These are phyloP conservation scores for Orthonychiurus folsomi DNA, from an alignment of 2,888 invertebrate species.

Conservation along the genomic window DNA sequence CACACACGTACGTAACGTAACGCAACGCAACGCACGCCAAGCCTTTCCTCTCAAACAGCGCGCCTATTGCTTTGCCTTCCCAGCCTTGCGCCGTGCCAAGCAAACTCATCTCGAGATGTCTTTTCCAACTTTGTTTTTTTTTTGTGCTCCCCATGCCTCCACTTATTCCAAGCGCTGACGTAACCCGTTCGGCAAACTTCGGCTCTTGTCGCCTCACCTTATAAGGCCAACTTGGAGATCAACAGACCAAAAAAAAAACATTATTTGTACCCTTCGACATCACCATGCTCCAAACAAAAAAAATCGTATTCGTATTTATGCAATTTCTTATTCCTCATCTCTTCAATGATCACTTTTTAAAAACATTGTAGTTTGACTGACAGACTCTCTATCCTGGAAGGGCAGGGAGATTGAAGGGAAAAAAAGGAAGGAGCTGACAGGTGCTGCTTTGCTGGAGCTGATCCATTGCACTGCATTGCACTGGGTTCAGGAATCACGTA, in stretches of 20 bases:
- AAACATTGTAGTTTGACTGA: not conserved
- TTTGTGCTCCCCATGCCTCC: not conserved
- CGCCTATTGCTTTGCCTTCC: not conserved
- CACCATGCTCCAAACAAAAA: constrained; percentile 14
- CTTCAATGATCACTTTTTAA: not conserved
- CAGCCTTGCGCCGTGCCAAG: not conserved
- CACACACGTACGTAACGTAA: too few relatives aligned
- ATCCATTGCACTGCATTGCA: too few relatives aligned
- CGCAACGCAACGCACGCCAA: too few relatives aligned
- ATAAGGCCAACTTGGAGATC: constrained; percentile 42
- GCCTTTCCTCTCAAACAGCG: too few relatives aligned
- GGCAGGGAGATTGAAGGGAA: not conserved
- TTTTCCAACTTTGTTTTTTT: not conserved
- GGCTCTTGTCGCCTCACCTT: constrained; percentile 41
- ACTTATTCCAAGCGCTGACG: constrained; percentile 40
- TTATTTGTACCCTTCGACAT: constrained; percentile 21
- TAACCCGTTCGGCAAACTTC: constrained; percentile 41
- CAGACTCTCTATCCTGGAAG: not conserved
- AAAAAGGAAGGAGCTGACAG: not conserved
- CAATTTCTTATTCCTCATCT: constrained; percentile 7
- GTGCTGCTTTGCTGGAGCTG: not conserved
- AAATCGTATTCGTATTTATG: constrained; percentile 18
- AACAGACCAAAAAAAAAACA: constrained; percentile 35
- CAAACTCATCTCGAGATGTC: not conserved
- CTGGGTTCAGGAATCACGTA: too few relatives aligned